Evolutionary conservation across 2,797 vertebrate genomes (phyloP), one percentile per base, ranked within the genome.

Genomic region (Microcaecilia unicolor): DNA sequence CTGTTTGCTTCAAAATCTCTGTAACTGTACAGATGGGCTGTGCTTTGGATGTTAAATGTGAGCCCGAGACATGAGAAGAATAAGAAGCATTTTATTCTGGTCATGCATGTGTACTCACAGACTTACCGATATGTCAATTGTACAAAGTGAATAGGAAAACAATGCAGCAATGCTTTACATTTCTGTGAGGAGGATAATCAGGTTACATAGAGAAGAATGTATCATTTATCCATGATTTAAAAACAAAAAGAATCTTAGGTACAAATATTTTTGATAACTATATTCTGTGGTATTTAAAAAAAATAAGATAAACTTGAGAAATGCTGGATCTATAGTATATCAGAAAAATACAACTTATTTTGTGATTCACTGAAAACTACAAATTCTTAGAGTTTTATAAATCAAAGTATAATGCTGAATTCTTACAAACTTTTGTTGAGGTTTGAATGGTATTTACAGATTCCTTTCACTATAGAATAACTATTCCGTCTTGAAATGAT

Each of bases 191-290:
- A 10, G 6, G 3, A 31, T 70, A n/a, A n/a, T n/a, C n/a, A n/a
- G n/a, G n/a, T 70, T 75, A 61, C 58, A 60, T 64, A 59, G 69
- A 68, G 62, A 71, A 62, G 67, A 62, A 61, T 73, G 58, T 38
- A 44, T 48, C 68, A 57, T 58, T 65, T 58, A 51, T 71, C 68
- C 64, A 62, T 58, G 67, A 59, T 57, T 66, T 66, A 64, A 72
- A 72, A 65, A n/a, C n/a, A n/a, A n/a, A 56, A 71, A 67, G 76
- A 80, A 80, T 80, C 66, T 42, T 67, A 70, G 64, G 54, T 61
- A 74, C 62, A 73, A 72, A 65, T 80, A 78, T 80, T 80, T 83
- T 83, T 83, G 64, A 80, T 80, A 80, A 71, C 65, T 77, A 30
- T 41, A 58, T 58, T 39, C 64, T 66, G 73, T 61, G 58, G 51